Base-by-base conservation (phyloP, 2,113 vertebrate genomes). In the Ia io region DNA sequence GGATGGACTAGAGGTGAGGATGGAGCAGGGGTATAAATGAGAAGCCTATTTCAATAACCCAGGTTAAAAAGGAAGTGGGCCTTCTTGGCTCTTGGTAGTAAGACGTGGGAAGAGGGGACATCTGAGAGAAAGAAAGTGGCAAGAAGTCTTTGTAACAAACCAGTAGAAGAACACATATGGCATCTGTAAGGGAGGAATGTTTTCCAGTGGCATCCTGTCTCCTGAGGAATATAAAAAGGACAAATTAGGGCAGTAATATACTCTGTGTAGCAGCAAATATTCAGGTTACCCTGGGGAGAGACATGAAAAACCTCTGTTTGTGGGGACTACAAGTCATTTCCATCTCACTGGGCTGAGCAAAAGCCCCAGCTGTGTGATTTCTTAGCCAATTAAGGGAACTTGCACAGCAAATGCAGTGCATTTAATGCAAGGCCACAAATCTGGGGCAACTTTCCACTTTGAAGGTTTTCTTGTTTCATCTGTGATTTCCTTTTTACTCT, bases 401-500 rank as follows among this genome's bases (percentile, higher is more conserved):
- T 71, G 56, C 65, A 83, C 83, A 63, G 89, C 89, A 84, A 59
- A 63, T 63, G 73, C 35, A 37, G 14, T 94, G 79, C 59, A 47
- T 80, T 96, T 95, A 94, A 93, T 93, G 91, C 67, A 95, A 82
- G 95, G 32, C 51, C 65, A 88, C 56, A 74, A 25, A 82, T 82
- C 71, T 92, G 92, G 85, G 92, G 30, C 65, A 89, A 12, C 11
- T 90, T 93, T 87, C 11, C 51, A 73, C 83, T 94, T 77, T 96
- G 96, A 96, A 80, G 47, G 56, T 69, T 74, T 96, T 90, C 80
- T 86, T 84, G 78, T 95, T 94, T 97, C 49, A 73, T 92, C 65
- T 93, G 32, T 9, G 47, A 32, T 95, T 95, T 96, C 44, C 85
- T 90, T 63, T 76, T 44, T 65, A 85, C 0, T 1, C 32, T 23